Base-by-base conservation (phyloP, 1,140 invertebrate species). In the Apis florea region DNA sequence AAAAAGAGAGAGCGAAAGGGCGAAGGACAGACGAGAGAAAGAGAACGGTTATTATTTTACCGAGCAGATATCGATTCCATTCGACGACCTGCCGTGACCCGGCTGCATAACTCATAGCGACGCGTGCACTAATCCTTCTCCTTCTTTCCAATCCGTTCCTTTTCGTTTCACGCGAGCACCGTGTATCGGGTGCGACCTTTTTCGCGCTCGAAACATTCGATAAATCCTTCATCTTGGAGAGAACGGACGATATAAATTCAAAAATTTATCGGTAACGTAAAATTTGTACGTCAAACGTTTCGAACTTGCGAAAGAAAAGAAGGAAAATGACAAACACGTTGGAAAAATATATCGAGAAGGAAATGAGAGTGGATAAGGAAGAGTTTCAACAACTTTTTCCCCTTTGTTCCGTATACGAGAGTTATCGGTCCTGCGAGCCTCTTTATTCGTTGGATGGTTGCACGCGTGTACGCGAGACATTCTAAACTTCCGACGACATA, bases 1-100 rank as follows among this genome's bases (percentile, higher is more conserved):
- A 73, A 26, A 47, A 54, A 17, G 17, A 17, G 70, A 71, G 49
- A 5, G 26, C 54, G 54, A 54, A 79, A 79, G 54, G 26, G 58
- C 49, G 49, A 47, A 3, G 9, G 49, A 19, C 17, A 26, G 51
- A 70, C 59, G 56, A 31, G 13, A 13, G 40, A 67, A 84, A 59
- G 75, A 77, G 66, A 74, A 84, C 83, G 69, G 80, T 90, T 90
- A 90, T 90, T 89, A 89, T 90, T 89, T 90, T 83, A 81, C 66
- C 70, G 51, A 63, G 74, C 64, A 80, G 80, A 89, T 90, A 91
- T 91, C 82, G 89, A 91, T 91, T 90, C 73, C 72, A 83, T 86
- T 87, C 76, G 79, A 86, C 83, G 85, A 90, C 85, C 90, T 90
- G 81, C 74, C 86, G 88, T 90, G 90, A 91, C 89, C 89, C 80